These are phyloP conservation scores for Grammomys surdaster DNA, from an alignment of 2,113 vertebrate species.

Conservation along the genomic window DNA sequence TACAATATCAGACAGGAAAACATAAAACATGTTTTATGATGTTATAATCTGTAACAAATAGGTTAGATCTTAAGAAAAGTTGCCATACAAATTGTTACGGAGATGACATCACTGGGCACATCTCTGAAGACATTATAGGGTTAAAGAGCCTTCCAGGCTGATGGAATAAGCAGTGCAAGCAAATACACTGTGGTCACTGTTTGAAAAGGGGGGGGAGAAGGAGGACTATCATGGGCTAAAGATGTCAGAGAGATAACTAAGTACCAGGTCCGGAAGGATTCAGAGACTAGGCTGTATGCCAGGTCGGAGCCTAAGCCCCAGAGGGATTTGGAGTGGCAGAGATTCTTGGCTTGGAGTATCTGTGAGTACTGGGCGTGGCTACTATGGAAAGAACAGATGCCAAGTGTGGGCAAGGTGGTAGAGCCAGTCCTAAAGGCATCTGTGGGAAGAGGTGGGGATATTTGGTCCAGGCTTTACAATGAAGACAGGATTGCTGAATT, in stretches of 20 bases:
- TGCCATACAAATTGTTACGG: not conserved
- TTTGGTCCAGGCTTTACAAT: not conserved
- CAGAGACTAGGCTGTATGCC: not conserved
- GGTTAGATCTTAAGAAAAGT: not conserved
- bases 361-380: not conserved
- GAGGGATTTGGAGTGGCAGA: not conserved
- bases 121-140: not conserved
- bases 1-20: too few species aligned
- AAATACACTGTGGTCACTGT: not conserved
- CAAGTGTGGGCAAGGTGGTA: too few species aligned
- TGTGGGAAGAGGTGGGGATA: not conserved
- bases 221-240: too few species aligned
- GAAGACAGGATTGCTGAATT: not conserved
- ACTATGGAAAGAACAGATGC: not conserved
- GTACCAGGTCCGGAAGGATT: not conserved
- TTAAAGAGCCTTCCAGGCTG: not conserved
- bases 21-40: not conserved
- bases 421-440: not conserved
- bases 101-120: not conserved
- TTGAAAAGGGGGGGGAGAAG: not conserved
- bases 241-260: not conserved
- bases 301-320: not conserved
- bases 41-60: not conserved
- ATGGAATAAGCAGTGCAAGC: not conserved
- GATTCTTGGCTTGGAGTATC: not conserved